Evolutionary conservation across 30 jellyfish, hydroid and myxozoan species (phyloP).

Genomic region (Cassiopea andromeda): DNA sequence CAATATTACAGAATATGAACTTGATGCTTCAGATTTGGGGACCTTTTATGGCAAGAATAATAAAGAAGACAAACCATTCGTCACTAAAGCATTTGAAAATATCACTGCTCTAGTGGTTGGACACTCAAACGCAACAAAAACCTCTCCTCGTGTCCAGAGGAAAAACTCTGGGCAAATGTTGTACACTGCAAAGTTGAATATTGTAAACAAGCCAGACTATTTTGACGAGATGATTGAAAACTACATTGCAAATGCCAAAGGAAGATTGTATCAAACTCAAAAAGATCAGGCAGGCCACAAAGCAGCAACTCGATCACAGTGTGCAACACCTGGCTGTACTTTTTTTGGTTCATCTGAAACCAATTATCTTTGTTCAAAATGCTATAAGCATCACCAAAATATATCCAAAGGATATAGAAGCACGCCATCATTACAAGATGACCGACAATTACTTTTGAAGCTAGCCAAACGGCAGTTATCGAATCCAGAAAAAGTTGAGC

Average conservation of each 20-base stretch:
- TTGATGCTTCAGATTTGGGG: constrained; percentile 48
- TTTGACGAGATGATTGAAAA: constrained; percentile 85
- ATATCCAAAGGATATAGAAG: constrained; percentile 39
- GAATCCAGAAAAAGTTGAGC: constrained; percentile 18
- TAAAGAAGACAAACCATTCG: constrained; percentile 48
- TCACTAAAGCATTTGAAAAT: constrained; percentile 57
- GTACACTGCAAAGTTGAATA: constrained; percentile 70
- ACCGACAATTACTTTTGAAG: constrained; percentile 20
- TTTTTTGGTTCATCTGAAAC: constrained; percentile 71
- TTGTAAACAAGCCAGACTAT: constrained; percentile 70
- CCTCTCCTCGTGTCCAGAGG: constrained; percentile 25
- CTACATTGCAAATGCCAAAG: constrained; percentile 57
- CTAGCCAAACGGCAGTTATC: constrained; percentile 57
- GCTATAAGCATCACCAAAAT: constrained; percentile 59
- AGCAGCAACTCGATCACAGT: constrained; percentile 17
- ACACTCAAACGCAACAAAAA: constrained; percentile 16
- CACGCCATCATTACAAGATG: constrained; percentile 56
- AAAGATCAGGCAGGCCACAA: neutral
- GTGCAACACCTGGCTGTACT: constrained; percentile 70
- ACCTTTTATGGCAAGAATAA: constrained; percentile 16
- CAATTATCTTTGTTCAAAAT: constrained; percentile 77
- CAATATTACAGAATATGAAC: constrained; percentile 17
- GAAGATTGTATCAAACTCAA: neutral
- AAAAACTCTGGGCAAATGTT: constrained; percentile 6
- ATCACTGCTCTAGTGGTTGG: constrained; percentile 42